phyloP scores from a whole-genome alignment of 2,113 vertebrate species.

The Seriola rivoliana region DNA sequence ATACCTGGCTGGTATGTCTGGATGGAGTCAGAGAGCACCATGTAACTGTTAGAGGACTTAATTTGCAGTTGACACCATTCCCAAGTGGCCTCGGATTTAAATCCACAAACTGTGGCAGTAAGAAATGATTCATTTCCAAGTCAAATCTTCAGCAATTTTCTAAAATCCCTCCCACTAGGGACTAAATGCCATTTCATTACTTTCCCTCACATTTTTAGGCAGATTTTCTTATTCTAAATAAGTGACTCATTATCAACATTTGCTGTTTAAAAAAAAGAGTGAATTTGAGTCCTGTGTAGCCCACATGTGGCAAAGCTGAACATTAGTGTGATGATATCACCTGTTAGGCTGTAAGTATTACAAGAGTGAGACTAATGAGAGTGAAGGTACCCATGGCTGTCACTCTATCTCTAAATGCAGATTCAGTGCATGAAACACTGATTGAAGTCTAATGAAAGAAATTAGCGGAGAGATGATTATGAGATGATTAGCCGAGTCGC shows the following conservation, averaged over 20 bases:
- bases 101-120: conserved; percentile 6
- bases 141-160: conserved; percentile 10
- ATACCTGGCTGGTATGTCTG: conserved; percentile 27
- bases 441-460: conserved; percentile 39
- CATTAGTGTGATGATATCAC: neutral
- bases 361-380: conserved; percentile 9
- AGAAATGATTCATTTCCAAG: conserved; percentile 22
- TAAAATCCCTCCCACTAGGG: conserved; percentile 1
- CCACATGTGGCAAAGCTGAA: conserved; percentile 11
- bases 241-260: conserved; percentile 5
- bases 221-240: conserved; percentile 4
- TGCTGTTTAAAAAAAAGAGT: neutral
- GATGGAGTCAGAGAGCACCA: conserved; percentile 6
- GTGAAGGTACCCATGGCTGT: neutral
- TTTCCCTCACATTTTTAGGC: neutral
- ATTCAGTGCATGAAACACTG: conserved; percentile 4
- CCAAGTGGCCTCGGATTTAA: conserved; percentile 8
- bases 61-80: conserved; percentile 27
- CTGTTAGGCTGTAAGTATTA: neutral
- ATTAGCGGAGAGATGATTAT: conserved; percentile 10
- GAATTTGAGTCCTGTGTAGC: conserved; percentile 7
- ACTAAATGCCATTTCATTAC: neutral
- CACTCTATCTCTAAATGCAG: conserved; percentile 5
- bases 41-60: conserved; percentile 6
- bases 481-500: conserved; percentile 3